These are phyloP conservation scores for Dendrolimus kikuchii DNA, from an alignment of 1,140 invertebrate species.

Conservation along the genomic window DNA sequence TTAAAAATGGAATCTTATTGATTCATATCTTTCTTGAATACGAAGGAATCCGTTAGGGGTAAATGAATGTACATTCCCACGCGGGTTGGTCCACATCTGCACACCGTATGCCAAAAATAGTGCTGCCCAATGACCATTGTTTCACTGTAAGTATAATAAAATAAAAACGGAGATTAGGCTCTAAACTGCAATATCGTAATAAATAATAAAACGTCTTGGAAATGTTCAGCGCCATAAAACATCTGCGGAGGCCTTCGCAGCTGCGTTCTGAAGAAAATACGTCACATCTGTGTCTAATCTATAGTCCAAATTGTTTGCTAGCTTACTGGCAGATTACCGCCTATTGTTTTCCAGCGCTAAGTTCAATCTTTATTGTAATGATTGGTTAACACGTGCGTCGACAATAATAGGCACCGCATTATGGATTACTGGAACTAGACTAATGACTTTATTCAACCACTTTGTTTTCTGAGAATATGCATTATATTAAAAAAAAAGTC, in stretches of 20 bases:
- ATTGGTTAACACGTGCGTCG: conserved; percentile 20
- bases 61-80: conserved; percentile 46
- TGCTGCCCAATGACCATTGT: conserved; percentile 59
- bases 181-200: conserved; percentile 66
- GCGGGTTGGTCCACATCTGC: conserved; percentile 40
- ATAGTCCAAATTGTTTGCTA: conserved; percentile 34
- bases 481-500: too few relatives aligned
- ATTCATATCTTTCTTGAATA: too few relatives aligned
- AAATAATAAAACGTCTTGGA: conserved; percentile 66
- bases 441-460: conserved; percentile 7
- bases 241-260: conserved; percentile 59
- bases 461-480: not conserved
- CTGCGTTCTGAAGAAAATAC: conserved; percentile 56
- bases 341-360: conserved; percentile 31
- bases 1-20: too few relatives aligned
- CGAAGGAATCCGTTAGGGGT: not conserved
- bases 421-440: conserved; percentile 10
- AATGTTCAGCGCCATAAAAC: conserved; percentile 65
- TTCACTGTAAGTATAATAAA: conserved; percentile 42
- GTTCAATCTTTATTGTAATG: conserved; percentile 21
- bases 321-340: conserved; percentile 39
- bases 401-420: conserved; percentile 15
- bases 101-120: conserved; percentile 57
- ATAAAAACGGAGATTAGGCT: conserved; percentile 62
- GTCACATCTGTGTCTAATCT: conserved; percentile 53